Evolutionary conservation across 2,888 invertebrate genomes (phyloP), one percentile per base, ranked within the genome.

Genomic region (Automeris io): DNA sequence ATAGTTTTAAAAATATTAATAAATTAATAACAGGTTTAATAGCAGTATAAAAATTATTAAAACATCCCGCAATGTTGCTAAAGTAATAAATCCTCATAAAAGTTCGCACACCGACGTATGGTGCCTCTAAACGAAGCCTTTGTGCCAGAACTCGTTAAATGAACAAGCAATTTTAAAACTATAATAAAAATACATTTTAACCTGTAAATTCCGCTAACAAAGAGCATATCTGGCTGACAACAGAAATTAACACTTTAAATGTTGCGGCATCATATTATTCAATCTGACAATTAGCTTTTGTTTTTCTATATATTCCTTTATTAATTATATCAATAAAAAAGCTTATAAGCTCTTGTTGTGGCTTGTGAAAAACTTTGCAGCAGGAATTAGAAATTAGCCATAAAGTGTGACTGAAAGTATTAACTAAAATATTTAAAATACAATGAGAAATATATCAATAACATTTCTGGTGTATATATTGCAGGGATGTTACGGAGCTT

Each of bases 71-170:
- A 12, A 9, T 29, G 21, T 13, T 36, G 12, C 32, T 21, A 21
- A 12, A 18, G 22, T 18, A 18, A 18, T 19, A 19, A 33, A 33
- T 21, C 12, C 38, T 19, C 12, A 38, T 33, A 26, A 38, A 37
- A 38, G 19, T 11, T 6, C 16, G 19, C 19, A 21, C 13, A 1
- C 5, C 7, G 13, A 13, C 12, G 25, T 26, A 25, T n/a, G 16
- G 18, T 18, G 8, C 13, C 2, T 24, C 38, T 38, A 38, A n/a
- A 26, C 38, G 38, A 33, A 33, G 38, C 33, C 12, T 38, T 38
- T 33, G 37, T 25, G 13, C 25, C 12, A 3, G 33, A 38, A 25
- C 33, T 37, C 32, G 23, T 33, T 37, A 37, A 32, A 32, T 26
- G 26, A 25, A 33, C 16, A 25, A 19, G 11, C 19, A 25, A 25